Evolutionary conservation across 2,797 vertebrate species (phyloP), one percentile per base, ranked within the genome.

Genomic region (Catharus ustulatus): DNA sequence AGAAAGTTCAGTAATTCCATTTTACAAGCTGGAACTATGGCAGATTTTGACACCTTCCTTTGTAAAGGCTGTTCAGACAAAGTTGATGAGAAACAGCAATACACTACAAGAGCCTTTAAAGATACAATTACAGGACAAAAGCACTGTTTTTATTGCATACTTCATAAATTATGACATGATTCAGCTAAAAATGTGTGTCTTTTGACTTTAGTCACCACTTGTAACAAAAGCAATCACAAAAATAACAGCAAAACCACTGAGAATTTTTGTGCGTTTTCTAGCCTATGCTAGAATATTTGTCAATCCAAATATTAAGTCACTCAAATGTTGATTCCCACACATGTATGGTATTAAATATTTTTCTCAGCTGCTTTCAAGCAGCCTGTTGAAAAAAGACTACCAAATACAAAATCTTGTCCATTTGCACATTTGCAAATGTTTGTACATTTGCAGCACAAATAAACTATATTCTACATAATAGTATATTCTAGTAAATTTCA

Each of bases 221-320:
- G 3, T 19, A 68, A 64, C 4, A 87, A 62, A 84, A 42, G 11
- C 4, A 45, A 69, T 24, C 24, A 67, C 63, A 32, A 83, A 82
- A 89, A 10, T 15, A 55, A 43, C 4, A 48, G 13, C 40, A 91
- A 88, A 83, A n/a, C 4, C 11, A 66, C 12, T 27, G 30, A 54
- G 11, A 24, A 8, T 26, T 1, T 64, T 17, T 15, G 55, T 13
- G 5, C n/a, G 23, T 76, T 73, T 89, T 64, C 76, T 59, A 58
- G 14, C 2, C 5, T 36, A n/a, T 3, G 0, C 22, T n/a, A n/a
- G n/a, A n/a, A n/a, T n/a, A n/a, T n/a, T n/a, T 79, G 8, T 58
- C 34, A 54, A 34, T 32, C 10, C 34, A 93, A 84, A 59, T 38
- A 85, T 27, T 48, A 57, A 81, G 48, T 36, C 1, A 57, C 12